These are phyloP conservation scores for Neodiprion fabricii DNA, from an alignment of 1,140 invertebrate genomes.

Conservation along the genomic window DNA sequence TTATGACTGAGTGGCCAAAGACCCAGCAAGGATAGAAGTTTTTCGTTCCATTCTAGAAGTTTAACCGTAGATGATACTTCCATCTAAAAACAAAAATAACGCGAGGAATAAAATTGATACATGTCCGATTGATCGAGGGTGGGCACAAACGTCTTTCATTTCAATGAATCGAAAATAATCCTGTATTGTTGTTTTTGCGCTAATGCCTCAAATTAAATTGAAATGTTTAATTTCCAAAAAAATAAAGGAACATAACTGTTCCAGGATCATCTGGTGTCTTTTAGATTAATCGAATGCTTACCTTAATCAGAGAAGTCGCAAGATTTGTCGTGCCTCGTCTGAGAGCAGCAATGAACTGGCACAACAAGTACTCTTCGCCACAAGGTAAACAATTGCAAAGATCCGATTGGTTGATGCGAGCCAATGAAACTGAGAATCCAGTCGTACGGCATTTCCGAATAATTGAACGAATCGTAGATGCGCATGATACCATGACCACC, in stretches of 20 bases:
- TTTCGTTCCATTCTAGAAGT: constrained; percentile 19
- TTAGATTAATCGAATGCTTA: neutral
- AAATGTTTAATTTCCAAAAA: too few relatives aligned
- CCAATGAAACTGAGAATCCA: neutral
- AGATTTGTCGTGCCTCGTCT: neutral
- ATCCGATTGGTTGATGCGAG: neutral
- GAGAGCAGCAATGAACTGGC: neutral
- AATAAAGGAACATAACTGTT: too few relatives aligned
- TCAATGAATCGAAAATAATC: too few relatives aligned
- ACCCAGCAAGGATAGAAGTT: constrained; percentile 14
- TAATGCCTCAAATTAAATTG: too few relatives aligned
- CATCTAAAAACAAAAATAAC: neutral
- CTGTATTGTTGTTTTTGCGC: too few relatives aligned
- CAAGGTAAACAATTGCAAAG: neutral
- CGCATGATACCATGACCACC: neutral
- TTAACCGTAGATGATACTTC: constrained; percentile 14
- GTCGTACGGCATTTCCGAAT: neutral
- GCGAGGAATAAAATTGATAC: too few relatives aligned
- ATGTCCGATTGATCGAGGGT: too few relatives aligned
- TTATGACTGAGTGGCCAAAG: constrained; percentile 21
- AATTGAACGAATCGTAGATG: neutral
- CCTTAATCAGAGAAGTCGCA: neutral
- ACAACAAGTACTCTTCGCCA: neutral
- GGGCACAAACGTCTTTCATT: too few relatives aligned
- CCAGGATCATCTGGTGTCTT: too few relatives aligned